Conservation (phyloP, 2,888 invertebrate genomes). For the Capitulum mitella region DNA sequence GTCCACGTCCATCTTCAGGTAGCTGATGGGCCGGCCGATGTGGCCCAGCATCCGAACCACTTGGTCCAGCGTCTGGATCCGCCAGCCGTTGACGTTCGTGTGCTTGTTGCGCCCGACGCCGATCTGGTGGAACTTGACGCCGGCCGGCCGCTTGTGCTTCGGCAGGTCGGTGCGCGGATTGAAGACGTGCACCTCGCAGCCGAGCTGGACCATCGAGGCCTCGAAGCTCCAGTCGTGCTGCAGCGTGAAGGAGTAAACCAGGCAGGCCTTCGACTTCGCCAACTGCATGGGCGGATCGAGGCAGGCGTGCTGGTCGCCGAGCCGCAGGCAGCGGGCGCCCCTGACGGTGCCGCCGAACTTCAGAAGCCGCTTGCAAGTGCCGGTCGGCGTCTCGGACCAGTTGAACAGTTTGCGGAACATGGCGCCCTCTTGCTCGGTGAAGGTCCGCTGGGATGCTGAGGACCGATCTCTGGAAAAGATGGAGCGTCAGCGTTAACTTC, state of each 20-base stretch:
- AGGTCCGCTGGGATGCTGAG: too few relatives aligned
- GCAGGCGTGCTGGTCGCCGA: neutral
- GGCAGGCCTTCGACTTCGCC: conserved; percentile 14
- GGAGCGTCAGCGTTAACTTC: too few relatives aligned
- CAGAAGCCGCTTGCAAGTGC: neutral
- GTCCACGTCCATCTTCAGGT: conserved; percentile 44
- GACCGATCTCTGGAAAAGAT: too few relatives aligned
- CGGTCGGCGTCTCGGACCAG: neutral
- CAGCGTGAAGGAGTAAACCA: conserved; percentile 31
- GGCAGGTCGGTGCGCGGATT: conserved; percentile 38
- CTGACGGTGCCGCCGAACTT: neutral
- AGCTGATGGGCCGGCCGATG: conserved; percentile 41
- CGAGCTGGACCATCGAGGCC: conserved; percentile 31
- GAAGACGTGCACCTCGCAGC: conserved; percentile 43
- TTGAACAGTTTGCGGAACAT: neutral
- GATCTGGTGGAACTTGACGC: conserved; percentile 37
- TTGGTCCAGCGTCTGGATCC: conserved; percentile 40
- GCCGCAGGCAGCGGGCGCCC: neutral
- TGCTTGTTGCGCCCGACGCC: conserved; percentile 27
- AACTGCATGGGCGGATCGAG: neutral
- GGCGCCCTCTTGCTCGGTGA: too few relatives aligned
- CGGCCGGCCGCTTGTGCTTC: conserved; percentile 37
- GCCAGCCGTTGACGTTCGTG: conserved; percentile 37
- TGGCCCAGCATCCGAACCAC: conserved; percentile 41
- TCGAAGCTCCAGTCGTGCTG: conserved; percentile 36